Evolutionary conservation across 2,113 vertebrate species (phyloP).

Genomic region (Ceratotherium simum): DNA sequence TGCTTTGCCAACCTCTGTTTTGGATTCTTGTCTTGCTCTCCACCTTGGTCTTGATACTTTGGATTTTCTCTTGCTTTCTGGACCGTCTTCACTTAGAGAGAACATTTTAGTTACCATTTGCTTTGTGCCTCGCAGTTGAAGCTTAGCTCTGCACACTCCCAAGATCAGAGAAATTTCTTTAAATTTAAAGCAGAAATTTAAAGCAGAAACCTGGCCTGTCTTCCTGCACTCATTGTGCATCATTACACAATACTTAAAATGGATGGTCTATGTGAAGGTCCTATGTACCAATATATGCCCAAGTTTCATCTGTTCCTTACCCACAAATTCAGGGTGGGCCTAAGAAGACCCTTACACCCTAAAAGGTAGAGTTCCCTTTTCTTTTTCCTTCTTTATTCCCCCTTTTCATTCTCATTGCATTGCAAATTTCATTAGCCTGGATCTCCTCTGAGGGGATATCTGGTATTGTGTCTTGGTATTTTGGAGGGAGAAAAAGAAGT

Average conservation of each 20-base stretch:
- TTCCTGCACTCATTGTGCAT: neutral
- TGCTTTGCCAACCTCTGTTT: neutral
- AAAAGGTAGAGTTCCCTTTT: neutral
- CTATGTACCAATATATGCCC: no score
- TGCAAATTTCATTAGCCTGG: neutral
- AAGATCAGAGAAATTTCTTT: neutral
- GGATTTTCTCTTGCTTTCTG: slow-evolving; percentile 10
- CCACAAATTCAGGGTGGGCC: neutral
- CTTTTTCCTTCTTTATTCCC: neutral
- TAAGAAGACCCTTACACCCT: neutral
- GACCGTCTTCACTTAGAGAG: neutral
- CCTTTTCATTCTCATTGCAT: neutral
- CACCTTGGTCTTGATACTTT: neutral
- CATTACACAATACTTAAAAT: neutral
- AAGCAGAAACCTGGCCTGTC: neutral
- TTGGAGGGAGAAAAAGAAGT: neutral
- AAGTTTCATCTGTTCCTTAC: neutral
- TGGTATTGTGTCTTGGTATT: neutral
- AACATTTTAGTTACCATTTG: neutral
- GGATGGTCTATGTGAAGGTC: neutral
- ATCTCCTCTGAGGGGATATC: neutral
- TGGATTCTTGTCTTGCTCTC: neutral
- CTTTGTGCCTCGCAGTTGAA: neutral
- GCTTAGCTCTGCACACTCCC: neutral
- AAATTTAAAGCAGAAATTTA: neutral